Base-by-base conservation (phyloP, 2,113 vertebrate genomes). In the Sminthopsis crassicaudata region DNA sequence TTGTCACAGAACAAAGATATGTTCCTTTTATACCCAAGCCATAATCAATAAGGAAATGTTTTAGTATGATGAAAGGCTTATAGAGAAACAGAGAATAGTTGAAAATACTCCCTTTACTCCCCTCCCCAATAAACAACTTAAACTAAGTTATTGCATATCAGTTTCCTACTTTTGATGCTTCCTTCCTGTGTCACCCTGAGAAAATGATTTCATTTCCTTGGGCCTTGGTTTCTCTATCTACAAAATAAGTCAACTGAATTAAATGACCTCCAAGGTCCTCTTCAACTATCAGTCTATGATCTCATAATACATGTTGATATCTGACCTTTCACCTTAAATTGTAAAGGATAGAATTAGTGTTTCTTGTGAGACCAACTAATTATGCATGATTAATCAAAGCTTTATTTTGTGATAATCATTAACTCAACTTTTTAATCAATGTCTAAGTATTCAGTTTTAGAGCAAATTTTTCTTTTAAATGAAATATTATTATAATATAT, bases 401-500 rank as follows among this genome's bases (percentile, higher is more conserved):
- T 0, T 10, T 2, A 89, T 91, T 93, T 96, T 89, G 7, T 53
- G 53, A 94, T 19, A 46, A 14, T 94, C 2, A 93, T 93, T 76
- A 50, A 52, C 95, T 91, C 94, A 23, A 50, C 50, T 95, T 96
- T 95, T 94, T 88, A 95, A 92, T 51, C 89, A 48, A 16, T 27
- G 11, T 50, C 24, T 90, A 90, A 84, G 42, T 42, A 84, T 42
- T 7, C n/a, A 84, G 16, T 23, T 76, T 95, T 30, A 92, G 2
- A 36, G 26, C 60, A 25, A 46, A 30, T 92, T 0, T 76, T 24
- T n/a, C 5, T 76, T 95, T 51, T 46, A 22, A 92, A 90, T 95
- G 92, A 93, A 23, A 26, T 90, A 26, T n/a, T n/a, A n/a, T n/a
- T n/a, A n/a, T n/a, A n/a, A n/a, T n/a, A n/a, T n/a, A n/a, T n/a